phyloP scores from a whole-genome alignment of 2,888 invertebrate species.

The Sympetrum striolatum region DNA sequence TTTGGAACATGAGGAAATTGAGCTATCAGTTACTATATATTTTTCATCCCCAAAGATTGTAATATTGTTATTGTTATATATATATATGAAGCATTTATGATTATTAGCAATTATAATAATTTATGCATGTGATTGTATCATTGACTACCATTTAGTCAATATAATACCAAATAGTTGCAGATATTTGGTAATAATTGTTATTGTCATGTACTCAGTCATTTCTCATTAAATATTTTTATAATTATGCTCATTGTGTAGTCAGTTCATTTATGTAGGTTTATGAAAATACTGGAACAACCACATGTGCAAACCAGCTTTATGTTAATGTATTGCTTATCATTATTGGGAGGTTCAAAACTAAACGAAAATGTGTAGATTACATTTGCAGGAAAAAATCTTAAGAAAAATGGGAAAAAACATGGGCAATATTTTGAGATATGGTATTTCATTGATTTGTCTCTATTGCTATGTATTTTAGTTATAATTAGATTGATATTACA shows the following conservation, averaged over 20 bases:
- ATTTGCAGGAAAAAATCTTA: background rate
- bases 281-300: background rate
- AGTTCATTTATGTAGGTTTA: background rate
- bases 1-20: background rate
- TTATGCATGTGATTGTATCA: slow-evolving; percentile 27
- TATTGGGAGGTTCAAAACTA: background rate
- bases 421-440: background rate
- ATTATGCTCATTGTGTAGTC: background rate
- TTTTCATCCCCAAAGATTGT: background rate
- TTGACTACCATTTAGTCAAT: background rate
- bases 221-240: background rate
- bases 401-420: background rate
- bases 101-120: background rate
- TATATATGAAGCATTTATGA: slow-evolving; percentile 1
- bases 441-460: background rate
- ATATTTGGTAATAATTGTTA: background rate
- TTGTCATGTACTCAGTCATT: background rate
- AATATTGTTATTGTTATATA: background rate
- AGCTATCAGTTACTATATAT: background rate
- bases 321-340: background rate
- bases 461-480: background rate
- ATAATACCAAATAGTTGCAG: background rate
- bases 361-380: background rate
- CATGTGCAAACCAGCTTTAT: background rate
- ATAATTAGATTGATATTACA: background rate